phyloP scores from a whole-genome alignment of 1,140 invertebrate genomes.

The Nephila pilipes region DNA sequence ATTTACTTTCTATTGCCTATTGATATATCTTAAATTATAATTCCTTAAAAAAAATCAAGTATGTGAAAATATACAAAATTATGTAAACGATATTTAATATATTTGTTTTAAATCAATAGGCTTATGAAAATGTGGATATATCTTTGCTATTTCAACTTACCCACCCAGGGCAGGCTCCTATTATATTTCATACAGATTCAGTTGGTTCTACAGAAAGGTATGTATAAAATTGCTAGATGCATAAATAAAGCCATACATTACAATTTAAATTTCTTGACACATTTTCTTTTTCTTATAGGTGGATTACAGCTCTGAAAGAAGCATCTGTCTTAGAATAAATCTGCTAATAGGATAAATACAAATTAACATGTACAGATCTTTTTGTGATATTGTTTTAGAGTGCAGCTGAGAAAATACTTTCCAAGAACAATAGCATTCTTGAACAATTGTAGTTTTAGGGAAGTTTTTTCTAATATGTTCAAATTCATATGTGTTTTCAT shows the following conservation, averaged over 20 bases:
- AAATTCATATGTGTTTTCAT: slow-evolving; percentile 8
- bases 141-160: slow-evolving; percentile 83
- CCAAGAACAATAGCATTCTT: slow-evolving; percentile 24
- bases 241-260: neutral
- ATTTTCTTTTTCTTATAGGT: slow-evolving; percentile 11
- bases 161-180: slow-evolving; percentile 82
- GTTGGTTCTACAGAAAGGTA: slow-evolving; percentile 81
- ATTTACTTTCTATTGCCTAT: too few relatives aligned
- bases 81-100: neutral
- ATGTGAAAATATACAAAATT: too few relatives aligned
- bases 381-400: slow-evolving; percentile 41
- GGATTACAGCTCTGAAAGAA: slow-evolving; percentile 69
- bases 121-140: slow-evolving; percentile 82
- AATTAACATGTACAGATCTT: slow-evolving; percentile 44
- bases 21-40: too few relatives aligned
- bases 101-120: slow-evolving; percentile 77
- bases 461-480: slow-evolving; percentile 32
- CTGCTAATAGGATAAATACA: neutral
- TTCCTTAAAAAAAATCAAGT: too few relatives aligned
- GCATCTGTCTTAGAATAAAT: slow-evolving; percentile 63
- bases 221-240: neutral
- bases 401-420: slow-evolving; percentile 66
- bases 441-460: slow-evolving; percentile 40
- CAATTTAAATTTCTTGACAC: too few relatives aligned
- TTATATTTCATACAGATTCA: slow-evolving; percentile 83